Percentiles rank a stretch among this genome's conserved stretches.
These are phyloP conservation scores for Pyrocoelia pectoralis DNA, from an alignment of 2,888 invertebrate genomes.

Conservation along the genomic window DNA sequence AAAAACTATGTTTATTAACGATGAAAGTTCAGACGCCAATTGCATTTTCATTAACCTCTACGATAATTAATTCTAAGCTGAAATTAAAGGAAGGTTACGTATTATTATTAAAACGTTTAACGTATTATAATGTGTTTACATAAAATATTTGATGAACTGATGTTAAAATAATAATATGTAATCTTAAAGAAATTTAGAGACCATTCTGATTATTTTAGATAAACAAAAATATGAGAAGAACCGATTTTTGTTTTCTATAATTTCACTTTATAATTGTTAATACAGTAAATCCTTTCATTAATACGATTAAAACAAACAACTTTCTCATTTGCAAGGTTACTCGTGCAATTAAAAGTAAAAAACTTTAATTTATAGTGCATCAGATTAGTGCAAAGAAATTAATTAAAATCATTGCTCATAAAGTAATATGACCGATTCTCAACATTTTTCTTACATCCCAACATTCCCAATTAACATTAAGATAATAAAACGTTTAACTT, in stretches of 20 bases:
- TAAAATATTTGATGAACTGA: neutral
- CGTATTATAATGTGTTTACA: neutral
- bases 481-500: neutral
- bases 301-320: constrained; percentile 11
- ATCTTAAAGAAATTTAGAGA: constrained; percentile 1
- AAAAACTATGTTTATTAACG: too few relatives aligned
- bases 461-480: neutral
- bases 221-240: neutral
- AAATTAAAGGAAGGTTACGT: too few relatives aligned
- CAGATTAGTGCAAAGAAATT: neutral
- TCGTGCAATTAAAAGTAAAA: constrained; percentile 8
- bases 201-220: neutral
- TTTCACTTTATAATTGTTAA: neutral
- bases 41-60: neutral
- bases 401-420: neutral
- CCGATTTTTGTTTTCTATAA: neutral
- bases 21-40: too few relatives aligned
- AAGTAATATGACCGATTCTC: neutral
- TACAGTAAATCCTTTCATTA: constrained; percentile 8
- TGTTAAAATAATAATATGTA: constrained; percentile 1
- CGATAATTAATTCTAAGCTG: neutral
- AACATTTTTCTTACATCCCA: neutral
- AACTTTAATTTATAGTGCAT: constrained; percentile 6
- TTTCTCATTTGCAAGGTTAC: constrained; percentile 3
- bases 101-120: neutral